Evolutionary conservation across 2,888 invertebrate genomes (phyloP), one percentile per base, ranked within the genome.

Genomic region (Empis livida): DNA sequence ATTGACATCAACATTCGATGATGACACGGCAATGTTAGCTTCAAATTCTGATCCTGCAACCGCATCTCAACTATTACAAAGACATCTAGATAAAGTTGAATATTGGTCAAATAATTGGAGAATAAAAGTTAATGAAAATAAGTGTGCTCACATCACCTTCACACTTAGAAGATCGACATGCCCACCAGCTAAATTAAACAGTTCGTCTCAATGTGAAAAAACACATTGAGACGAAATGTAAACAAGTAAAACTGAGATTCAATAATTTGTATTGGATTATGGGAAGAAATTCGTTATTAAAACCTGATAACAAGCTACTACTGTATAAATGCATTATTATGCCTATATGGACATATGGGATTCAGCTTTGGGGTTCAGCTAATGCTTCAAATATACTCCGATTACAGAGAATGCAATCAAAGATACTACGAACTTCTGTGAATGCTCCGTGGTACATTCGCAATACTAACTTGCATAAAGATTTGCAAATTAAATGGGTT

Each of bases 401-500:
- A 14, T 10, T 46, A 9, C 46, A 46, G 15, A 11, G 43, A 17
- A 35, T 42, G 13, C 46, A 46, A 37, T 23, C 16, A 8, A 46
- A 37, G 11, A 13, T 15, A 6, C 42, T 46, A 13, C 27, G 46
- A 35, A 17, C 3, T 11, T n/a, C 15, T 16, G 14, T 13, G 10
- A 43, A 47, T 38, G 43, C 47, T 14, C 47, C 43, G n/a, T 43
- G 43, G 47, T 47, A 43, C 35, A 16, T 43, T n/a, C 15, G 38
- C 6, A 47, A 30, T 15, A 38, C 16, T 13, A 40, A 39, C 23
- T 14, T 45, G 8, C 13, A 39, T 14, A 35, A 42, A 17, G n/a
- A 46, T 17, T 23, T 46, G 9, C 23, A 27, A 9, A 9, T 27
- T 27, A 27, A 27, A 27, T 27, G 23, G 23, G 23, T 27, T 2